phyloP scores from a whole-genome alignment of 1,140 invertebrate genomes.

The Orussus abietinus region DNA sequence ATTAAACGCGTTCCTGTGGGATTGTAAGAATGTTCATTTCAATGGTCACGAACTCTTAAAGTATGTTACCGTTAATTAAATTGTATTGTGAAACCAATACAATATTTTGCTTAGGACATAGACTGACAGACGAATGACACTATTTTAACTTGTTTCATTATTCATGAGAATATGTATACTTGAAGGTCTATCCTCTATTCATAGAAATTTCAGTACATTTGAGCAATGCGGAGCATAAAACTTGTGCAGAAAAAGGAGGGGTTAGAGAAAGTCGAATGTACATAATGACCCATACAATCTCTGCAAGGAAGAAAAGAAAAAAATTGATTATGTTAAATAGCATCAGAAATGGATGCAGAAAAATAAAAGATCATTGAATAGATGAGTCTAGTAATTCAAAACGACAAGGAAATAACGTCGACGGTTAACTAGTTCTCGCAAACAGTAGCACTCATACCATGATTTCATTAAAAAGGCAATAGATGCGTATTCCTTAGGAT shows the following conservation, averaged over 20 bases:
- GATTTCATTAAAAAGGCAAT: conserved; percentile 43
- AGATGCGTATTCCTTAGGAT: conserved; percentile 21
- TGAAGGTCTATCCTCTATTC: conserved; percentile 24
- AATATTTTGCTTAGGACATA: conserved; percentile 38
- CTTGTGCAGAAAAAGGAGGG: no score
- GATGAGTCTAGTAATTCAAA: no score
- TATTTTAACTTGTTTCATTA: conserved; percentile 25
- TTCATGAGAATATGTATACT: conserved; percentile 30
- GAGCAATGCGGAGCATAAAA: no score
- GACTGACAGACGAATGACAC: conserved; percentile 38
- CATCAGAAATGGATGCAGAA: no score
- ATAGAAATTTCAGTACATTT: conserved; percentile 30
- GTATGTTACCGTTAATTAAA: conserved; percentile 13
- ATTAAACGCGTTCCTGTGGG: background rate
- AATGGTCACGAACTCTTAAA: conserved; percentile 4
- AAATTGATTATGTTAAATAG: no score
- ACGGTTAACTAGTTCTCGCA: no score
- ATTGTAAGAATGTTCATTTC: conserved; percentile 9
- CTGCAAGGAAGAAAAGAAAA: no score
- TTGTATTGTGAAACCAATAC: conserved; percentile 48
- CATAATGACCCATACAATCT: background rate
- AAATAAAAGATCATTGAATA: no score
- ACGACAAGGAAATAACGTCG: no score
- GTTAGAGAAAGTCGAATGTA: no score
- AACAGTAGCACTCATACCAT: no score